Percentiles rank a stretch among this genome's conserved stretches.
Evolutionary conservation across 2,797 vertebrate species (phyloP).

Genomic region (Lacerta viridis): DNA sequence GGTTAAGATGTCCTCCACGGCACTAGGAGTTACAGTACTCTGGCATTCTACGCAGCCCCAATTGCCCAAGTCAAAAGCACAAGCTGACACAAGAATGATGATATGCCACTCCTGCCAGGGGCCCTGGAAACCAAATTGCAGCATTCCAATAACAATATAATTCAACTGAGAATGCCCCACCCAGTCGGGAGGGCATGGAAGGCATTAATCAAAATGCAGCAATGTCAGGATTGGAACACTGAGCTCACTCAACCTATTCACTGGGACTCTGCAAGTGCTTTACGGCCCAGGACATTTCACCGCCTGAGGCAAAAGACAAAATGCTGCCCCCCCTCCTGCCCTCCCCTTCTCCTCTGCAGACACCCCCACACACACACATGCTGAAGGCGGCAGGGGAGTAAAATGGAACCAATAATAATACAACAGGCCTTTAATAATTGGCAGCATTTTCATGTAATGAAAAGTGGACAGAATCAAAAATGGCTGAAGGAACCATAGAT

Average conservation of each 20-base stretch:
- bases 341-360: too few species aligned
- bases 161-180: neutral
- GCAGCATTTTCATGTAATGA: too few species aligned
- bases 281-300: too few species aligned
- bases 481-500: too few species aligned
- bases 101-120: neutral
- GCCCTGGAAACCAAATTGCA: neutral
- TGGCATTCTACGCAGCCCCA: neutral
- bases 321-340: too few species aligned
- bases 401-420: too few species aligned
- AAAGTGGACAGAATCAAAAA: too few species aligned
- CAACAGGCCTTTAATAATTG: too few species aligned
- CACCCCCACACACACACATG: too few species aligned
- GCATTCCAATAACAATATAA: neutral
- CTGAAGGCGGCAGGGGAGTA: too few species aligned
- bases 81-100: neutral
- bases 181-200: neutral
- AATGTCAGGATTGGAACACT: neutral
- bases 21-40: neutral
- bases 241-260: neutral
- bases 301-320: too few species aligned
- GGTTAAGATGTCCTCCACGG: neutral
- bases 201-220: neutral
- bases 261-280: too few species aligned
- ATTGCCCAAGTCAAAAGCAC: neutral